A percentile compares a stretch with the other conserved stretches of the same genome.
These are phyloP conservation scores for Yoshiicerus persimilis DNA, from an alignment of 1,140 invertebrate genomes.

Conservation along the genomic window DNA sequence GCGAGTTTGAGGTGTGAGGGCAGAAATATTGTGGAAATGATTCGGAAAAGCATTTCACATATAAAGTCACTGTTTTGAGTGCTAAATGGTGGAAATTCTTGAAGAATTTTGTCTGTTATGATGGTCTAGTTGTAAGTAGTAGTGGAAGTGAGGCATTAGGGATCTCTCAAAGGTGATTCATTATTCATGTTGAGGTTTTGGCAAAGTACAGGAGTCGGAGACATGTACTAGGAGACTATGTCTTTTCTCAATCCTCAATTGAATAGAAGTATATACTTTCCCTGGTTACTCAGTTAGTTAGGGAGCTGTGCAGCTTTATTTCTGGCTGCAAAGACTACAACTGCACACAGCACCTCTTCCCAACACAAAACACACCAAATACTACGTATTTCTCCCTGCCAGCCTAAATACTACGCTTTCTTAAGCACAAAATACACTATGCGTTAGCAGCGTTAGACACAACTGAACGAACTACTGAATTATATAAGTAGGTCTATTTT, in stretches of 20 bases:
- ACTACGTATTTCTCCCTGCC: background rate
- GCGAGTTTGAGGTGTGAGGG: background rate
- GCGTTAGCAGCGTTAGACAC: background rate
- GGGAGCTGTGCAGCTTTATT: background rate
- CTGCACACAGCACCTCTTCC: background rate
- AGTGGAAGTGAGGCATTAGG: slow-evolving; percentile 21
- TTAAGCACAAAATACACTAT: background rate
- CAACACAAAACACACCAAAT: background rate
- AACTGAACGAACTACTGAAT: background rate
- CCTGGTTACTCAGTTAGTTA: background rate
- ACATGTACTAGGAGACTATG: background rate
- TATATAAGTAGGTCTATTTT: background rate
- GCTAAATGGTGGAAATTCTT: background rate
- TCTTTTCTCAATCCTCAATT: slow-evolving; percentile 20
- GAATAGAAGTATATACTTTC: background rate
- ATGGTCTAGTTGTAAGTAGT: slow-evolving; percentile 11
- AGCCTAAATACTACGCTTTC: background rate
- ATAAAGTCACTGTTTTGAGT: background rate
- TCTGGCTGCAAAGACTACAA: background rate
- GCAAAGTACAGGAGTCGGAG: slow-evolving; percentile 16
- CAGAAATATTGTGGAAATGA: background rate
- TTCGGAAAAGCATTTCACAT: background rate
- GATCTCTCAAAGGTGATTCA: slow-evolving; percentile 21
- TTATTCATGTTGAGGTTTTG: slow-evolving; percentile 22
- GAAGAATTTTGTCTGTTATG: slow-evolving; percentile 8